phyloP scores from a whole-genome alignment of 2,888 invertebrate genomes.

The Trachelus stipa region DNA sequence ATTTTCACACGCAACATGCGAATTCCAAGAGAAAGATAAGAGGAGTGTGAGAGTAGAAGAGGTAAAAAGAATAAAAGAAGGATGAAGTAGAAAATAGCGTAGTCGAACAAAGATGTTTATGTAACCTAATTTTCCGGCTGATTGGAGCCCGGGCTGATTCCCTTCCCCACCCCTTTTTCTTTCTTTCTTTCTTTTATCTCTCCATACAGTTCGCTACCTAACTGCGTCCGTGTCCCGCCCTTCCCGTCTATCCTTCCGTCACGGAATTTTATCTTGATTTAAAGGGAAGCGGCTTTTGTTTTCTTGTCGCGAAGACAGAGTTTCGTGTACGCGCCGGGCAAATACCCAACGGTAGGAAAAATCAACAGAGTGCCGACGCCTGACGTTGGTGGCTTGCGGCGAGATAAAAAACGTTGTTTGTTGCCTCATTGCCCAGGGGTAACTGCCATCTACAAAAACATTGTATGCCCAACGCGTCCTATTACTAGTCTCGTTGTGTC shows the following conservation, averaged over 20 bases:
- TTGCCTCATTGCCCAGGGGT: constrained; percentile 48
- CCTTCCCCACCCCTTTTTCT: constrained; percentile 16
- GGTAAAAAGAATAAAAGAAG: neutral
- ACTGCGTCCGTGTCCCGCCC: constrained; percentile 6
- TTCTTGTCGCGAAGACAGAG: constrained; percentile 27
- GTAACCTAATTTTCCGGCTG: constrained; percentile 52
- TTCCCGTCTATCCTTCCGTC: constrained; percentile 1
- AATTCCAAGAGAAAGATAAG: neutral
- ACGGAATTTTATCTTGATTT: constrained; percentile 36
- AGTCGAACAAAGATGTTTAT: constrained; percentile 41
- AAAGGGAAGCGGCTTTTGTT: constrained; percentile 36
- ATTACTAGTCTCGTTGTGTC: neutral
- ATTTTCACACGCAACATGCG: neutral
- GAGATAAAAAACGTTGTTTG: constrained; percentile 44
- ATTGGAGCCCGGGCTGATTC: constrained; percentile 41
- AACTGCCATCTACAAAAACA: constrained; percentile 43
- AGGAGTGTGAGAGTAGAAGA: neutral
- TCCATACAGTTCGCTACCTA: constrained; percentile 14
- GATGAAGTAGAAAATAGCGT: constrained; percentile 1
- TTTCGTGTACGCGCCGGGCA: constrained; percentile 26
- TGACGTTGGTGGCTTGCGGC: constrained; percentile 18
- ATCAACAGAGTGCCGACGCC: constrained; percentile 11
- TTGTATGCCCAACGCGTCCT: constrained; percentile 26
- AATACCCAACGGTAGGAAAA: constrained; percentile 31
- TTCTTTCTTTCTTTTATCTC: constrained; percentile 29